phyloP scores from a whole-genome alignment of 2,113 vertebrate species.

The Trochalopteron elliotii region DNA sequence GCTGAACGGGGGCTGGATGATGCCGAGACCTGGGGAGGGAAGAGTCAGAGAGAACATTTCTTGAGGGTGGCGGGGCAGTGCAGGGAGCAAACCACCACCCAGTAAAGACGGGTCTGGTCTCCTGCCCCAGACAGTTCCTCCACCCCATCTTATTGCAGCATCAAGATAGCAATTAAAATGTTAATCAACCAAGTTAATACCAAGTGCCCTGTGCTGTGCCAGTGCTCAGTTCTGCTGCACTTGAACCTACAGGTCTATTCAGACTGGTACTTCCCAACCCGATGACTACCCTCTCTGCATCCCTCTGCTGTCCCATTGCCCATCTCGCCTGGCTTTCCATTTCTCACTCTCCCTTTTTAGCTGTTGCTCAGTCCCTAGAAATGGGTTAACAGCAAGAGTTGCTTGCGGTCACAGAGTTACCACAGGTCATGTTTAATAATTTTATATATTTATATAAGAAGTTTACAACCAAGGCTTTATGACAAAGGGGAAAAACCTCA shows the following conservation, averaged over 20 bases:
- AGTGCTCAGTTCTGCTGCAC: neutral
- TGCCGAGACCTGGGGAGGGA: slow-evolving; percentile 68
- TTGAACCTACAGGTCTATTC: neutral
- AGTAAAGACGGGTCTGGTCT: neutral
- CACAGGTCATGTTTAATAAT: neutral
- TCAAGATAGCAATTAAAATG: neutral
- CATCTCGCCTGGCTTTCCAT: neutral
- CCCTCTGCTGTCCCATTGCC: neutral
- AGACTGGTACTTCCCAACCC: neutral
- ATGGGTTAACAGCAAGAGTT: neutral
- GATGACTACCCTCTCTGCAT: neutral
- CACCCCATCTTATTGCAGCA: neutral
- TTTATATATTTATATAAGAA: neutral
- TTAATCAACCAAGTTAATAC: neutral
- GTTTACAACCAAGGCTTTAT: neutral
- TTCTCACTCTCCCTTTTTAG: neutral
- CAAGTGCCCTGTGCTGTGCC: neutral
- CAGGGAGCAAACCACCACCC: neutral
- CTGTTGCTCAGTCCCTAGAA: neutral
- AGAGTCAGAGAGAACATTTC: neutral
- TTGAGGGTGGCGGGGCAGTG: neutral
- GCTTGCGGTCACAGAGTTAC: neutral
- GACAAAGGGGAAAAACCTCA: neutral
- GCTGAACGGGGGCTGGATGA: neutral
- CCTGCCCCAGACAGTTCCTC: neutral